A percentile compares a stretch with the other conserved stretches of the same genome.
Conservation (phyloP, 2,797 vertebrate genomes). For the Danio aesculapii region DNA sequence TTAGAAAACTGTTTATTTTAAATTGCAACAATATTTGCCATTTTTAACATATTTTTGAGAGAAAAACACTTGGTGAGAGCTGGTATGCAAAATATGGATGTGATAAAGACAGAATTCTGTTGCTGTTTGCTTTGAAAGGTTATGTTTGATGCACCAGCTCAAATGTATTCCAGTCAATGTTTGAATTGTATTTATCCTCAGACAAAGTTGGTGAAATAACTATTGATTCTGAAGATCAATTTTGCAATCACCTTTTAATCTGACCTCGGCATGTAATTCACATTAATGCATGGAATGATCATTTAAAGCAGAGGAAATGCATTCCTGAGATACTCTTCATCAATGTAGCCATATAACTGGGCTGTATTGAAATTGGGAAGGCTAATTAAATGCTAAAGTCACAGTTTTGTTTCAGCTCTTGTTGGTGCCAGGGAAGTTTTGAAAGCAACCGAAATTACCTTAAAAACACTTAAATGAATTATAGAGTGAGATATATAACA, state of each 20-base stretch:
- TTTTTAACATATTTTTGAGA: not conserved
- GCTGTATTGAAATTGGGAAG: not conserved
- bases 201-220: not conserved
- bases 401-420: not conserved
- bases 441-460: too few relatives aligned
- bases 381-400: not conserved
- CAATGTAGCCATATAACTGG: not conserved
- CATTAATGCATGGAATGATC: not conserved
- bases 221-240: conserved; percentile 26
- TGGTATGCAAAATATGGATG: not conserved
- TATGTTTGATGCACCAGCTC: conserved; percentile 15
- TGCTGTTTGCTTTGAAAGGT: not conserved
- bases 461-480: too few relatives aligned
- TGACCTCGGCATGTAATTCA: not conserved
- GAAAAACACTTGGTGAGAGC: not conserved
- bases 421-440: not conserved
- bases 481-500: too few relatives aligned
- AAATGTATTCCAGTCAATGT: not conserved
- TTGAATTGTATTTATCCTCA: conserved; percentile 1
- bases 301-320: not conserved
- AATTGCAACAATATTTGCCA: too few relatives aligned
- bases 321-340: not conserved
- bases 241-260: not conserved
- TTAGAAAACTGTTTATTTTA: too few relatives aligned
- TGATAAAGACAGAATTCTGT: not conserved